Evolutionary conservation across 2,888 invertebrate species (phyloP), one percentile per base, ranked within the genome.

Genomic region (Nycteola revayana): DNA sequence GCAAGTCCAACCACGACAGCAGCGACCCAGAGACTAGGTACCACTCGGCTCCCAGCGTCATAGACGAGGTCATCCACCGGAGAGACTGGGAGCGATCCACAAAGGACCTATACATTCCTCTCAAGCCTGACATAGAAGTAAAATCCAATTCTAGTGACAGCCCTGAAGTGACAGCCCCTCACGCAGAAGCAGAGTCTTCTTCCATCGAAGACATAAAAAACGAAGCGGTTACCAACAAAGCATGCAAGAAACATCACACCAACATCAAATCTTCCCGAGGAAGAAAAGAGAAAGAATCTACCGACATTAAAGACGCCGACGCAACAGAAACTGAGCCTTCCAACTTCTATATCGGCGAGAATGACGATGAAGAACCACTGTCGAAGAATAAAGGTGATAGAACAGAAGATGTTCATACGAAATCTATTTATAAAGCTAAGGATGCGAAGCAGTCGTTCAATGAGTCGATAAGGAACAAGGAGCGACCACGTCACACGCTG

Each of bases 21-120:
- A 31, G 28, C 0, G 59, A 62, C 0, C 63, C 59, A 1, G 73
- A 75, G 9, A 42, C 67, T 0, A 73, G 81, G n/a, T 80, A 85
- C 59, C 82, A 84, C 60, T 86, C 85, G 18, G 87, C 87, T 0
- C 87, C 87, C 11, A 80, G 78, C 56, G 85, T 87, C 47, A 85
- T 87, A 24, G 74, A 85, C 49, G 85, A 87, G 39, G 79, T 86
- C 1, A 33, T 84, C 1, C 85, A 80, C 47, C 56, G 87, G 1
- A 61, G 87, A n/a, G 83, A 82, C 63, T 88, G 87, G 87, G 83
- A 87, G 32, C 56, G 82, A 1, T 85, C 85, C 28, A 59, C 69
- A 10, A 68, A 64, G 24, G 84, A 87, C n/a, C 68, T 86, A 0
- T 64, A 77, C 57, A 84, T 85, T 25, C 86, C 86, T 0, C 61